Base-by-base conservation (phyloP, 2,113 vertebrate genomes). In the Ondatra zibethicus region DNA sequence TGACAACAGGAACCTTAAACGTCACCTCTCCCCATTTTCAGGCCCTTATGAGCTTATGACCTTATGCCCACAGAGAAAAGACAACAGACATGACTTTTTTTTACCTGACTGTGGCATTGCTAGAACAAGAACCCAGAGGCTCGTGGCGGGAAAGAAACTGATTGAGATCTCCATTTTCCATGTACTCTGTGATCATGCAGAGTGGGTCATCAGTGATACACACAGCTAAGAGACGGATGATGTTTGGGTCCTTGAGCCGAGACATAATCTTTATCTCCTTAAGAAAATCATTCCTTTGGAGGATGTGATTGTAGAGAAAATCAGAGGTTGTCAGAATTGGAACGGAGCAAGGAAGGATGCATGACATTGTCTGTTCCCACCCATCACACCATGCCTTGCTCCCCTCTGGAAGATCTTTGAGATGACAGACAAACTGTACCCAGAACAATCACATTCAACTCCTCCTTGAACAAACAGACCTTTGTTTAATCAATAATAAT, bases 191-290 rank as follows among this genome's bases (percentile, higher is more conserved):
- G 98, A 99, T 99, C 99, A 99, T 99, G 95, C 99, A 99, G 93
- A 99, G 98, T 0, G 99, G 99, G 94, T 99, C 99, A 0, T 99
- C 99, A 0, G 99, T 96, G 96, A 99, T 99, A 80, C 99, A 99
- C 97, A 99, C 99, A 0, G 99, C 99, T 98, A 99, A 97, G 95
- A 99, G 98, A 31, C 99, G 99, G 93, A 99, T 99, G 92, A 99
- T 99, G 98, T 99, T 99, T 65, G 99, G 99, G 97, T 99, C 99
- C 98, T 99, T 99, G 97, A 99, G 98, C 87, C 99, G 99, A 0
- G 99, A 99, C 99, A 99, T 99, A 98, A 99, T 99, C 97, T 99
- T 99, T 97, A 99, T 99, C 98, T 99, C 99, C 98, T 99, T 99
- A 96, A 99, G 99, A 98, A 99, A 99, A 98, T 99, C 99, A 95